A percentile compares a stretch with the other conserved stretches of the same genome.
Conservation (phyloP, 1,140 invertebrate species). For the Elymnias hypermnestra region DNA sequence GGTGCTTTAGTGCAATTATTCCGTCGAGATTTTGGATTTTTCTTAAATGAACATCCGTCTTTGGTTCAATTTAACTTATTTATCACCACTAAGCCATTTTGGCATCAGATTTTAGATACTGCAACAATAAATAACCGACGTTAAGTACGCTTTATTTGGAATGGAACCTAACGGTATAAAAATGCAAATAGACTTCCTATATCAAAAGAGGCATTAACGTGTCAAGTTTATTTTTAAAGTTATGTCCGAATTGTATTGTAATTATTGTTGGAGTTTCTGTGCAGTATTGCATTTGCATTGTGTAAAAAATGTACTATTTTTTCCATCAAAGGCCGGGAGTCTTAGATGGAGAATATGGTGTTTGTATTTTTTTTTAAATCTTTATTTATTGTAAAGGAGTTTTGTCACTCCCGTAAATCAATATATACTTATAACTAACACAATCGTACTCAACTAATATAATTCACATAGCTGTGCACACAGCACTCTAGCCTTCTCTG, state of each 20-base stretch:
- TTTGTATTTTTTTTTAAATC: too few relatives aligned
- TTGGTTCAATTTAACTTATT: conserved; percentile 9
- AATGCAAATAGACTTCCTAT: conserved; percentile 17
- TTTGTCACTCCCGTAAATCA: too few relatives aligned
- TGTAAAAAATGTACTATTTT: too few relatives aligned
- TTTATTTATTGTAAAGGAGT: too few relatives aligned
- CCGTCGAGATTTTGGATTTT: not conserved
- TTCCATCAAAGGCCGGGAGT: too few relatives aligned
- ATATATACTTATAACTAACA: too few relatives aligned
- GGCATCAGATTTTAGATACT: conserved; percentile 20
- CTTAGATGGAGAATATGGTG: too few relatives aligned
- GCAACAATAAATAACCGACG: conserved; percentile 15
- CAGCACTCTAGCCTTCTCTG: too few relatives aligned
- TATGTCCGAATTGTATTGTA: conserved; percentile 1
- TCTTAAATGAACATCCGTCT: conserved; percentile 2
- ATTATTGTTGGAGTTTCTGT: not conserved
- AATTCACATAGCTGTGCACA: too few relatives aligned
- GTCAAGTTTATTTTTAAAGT: conserved; percentile 12
- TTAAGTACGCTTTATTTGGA: conserved; percentile 9
- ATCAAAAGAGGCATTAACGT: conserved; percentile 10
- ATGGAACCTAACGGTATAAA: conserved; percentile 15
- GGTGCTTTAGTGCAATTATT: not conserved
- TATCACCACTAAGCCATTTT: conserved; percentile 17
- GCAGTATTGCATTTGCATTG: too few relatives aligned
- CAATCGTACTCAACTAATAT: too few relatives aligned